Base-by-base conservation (phyloP, 2,797 vertebrate species). In the Jordanella pulchra region DNA sequence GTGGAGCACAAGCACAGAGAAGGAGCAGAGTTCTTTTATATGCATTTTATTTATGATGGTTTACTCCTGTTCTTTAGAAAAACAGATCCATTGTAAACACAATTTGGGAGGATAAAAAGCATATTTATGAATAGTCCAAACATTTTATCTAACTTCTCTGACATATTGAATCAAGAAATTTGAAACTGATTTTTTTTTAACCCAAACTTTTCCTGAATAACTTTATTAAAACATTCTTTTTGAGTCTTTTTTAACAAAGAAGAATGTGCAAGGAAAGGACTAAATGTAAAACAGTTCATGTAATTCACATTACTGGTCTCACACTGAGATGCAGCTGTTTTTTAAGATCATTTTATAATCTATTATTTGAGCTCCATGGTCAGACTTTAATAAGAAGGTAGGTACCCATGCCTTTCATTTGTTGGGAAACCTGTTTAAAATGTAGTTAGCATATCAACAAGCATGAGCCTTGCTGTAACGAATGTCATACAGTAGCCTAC, bases 361-460 rank as follows among this genome's bases (percentile, higher is more conserved):
- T 35, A 35, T 35, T 7, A 35, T 35, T 35, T 35, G 12, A 21
- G 18, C 23, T 42, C n/a, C 58, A 61, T 3, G 4, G 32, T 61
- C 32, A 35, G 32, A 61, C 32, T 25, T 42, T 42, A 42, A 42
- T 6, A 45, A 35, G 35, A 35, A 35, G 35, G 35, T 35, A 25
- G 23, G 60, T 21, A 42, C 60, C 39, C 42, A 53, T 53, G 5
- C n/a, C 39, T 48, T 27, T 14, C 39, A 45, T 60, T 15, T 47
- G 14, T 25, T 48, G 17, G 68, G 25, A 32, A 48, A 27, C 60
- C 9, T 45, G 58, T 69, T 23, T 65, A 5, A 63, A 60, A n/a
- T n/a, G 27, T 21, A 61, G 35, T 44, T 23, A 51, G 48, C 25
- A 68, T 18, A 58, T 69, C 53, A 50, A 69, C 60, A 65, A 72